Evolutionary conservation across 2,113 vertebrate genomes (phyloP), one percentile per base, ranked within the genome.

Genomic region (Hiodon tergisus): DNA sequence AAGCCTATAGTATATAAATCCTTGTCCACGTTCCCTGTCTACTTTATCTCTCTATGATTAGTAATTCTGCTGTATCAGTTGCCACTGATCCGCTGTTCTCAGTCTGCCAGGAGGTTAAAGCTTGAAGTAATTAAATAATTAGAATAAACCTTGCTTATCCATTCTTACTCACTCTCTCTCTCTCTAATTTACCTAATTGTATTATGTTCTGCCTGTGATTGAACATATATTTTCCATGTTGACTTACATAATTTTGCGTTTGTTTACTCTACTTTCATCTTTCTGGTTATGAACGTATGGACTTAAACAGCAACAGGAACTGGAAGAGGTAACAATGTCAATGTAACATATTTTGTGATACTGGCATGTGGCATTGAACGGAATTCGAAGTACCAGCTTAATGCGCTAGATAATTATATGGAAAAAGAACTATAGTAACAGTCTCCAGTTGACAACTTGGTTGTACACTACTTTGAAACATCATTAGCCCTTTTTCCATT

Each of bases 51-150:
- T 14, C 55, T 74, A 78, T 76, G 85, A 87, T 89, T 89, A 88
- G 79, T 78, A 75, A 79, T 85, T 87, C 77, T 85, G 87, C 86
- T 87, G 85, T 75, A 83, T 87, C 85, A 88, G 85, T 83, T 74
- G 67, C 81, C 78, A 80, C 83, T 88, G 82, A 89, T 88, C 85
- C 85, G 74, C 83, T 86, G 69, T 72, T 53, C 71, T 63, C 74
- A 71, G 75, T 78, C 69, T 81, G 16, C 79, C 74, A 81, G 73
- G 69, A 79, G 80, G 79, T 82, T 79, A 84, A 81, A 82, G 71
- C 46, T 68, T 75, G 75, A 67, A 76, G 71, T 52, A 14, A 76
- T 53, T 76, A 70, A 67, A 69, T 75, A 77, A 70, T 59, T 61
- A 66, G 6, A 73, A 65, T 46, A n/a, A 71, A 16, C 52, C 75